Conservation (phyloP, 2,113 vertebrate species). For the Ammodytes marinus region DNA sequence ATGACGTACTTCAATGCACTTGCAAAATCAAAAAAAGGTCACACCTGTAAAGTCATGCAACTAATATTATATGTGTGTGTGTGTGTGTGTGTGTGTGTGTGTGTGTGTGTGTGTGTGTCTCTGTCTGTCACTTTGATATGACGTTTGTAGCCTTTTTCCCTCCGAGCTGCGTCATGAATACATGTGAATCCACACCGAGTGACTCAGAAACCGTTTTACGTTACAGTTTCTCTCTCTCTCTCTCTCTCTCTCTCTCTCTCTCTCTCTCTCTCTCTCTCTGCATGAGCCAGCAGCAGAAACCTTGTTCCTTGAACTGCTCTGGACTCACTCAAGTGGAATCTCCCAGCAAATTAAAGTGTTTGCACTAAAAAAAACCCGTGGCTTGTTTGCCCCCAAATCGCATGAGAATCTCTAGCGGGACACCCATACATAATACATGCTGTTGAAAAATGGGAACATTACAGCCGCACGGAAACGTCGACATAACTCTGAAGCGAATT, state of each 20-base stretch:
- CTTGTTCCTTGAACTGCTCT: constrained; percentile 68
- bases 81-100: constrained; percentile 6
- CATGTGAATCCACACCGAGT: constrained; percentile 49
- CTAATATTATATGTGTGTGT: not conserved
- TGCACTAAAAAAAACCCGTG: constrained; percentile 67
- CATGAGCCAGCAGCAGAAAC: constrained; percentile 43
- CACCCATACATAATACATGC: constrained; percentile 81
- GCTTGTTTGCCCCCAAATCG: constrained; percentile 72
- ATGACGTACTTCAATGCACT: not conserved
- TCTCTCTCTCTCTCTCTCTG: constrained; percentile 17
- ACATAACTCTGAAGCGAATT: constrained; percentile 36
- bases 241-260: too few relatives aligned
- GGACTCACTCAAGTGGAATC: constrained; percentile 77
- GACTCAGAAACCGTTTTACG: constrained; percentile 56
- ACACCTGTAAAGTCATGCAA: constrained; percentile 47
- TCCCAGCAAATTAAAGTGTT: constrained; percentile 75
- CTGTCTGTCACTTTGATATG: constrained; percentile 14
- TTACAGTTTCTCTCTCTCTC: constrained; percentile 11
- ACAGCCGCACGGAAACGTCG: constrained; percentile 56
- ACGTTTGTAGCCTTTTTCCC: constrained; percentile 16
- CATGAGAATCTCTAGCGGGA: constrained; percentile 77
- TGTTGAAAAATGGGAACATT: constrained; percentile 68
- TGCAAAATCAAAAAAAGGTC: constrained; percentile 41
- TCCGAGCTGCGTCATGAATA: constrained; percentile 48
- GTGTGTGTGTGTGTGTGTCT: not conserved